These are phyloP conservation scores for Acronicta psi DNA, from an alignment of 2,888 invertebrate genomes.

Conservation along the genomic window DNA sequence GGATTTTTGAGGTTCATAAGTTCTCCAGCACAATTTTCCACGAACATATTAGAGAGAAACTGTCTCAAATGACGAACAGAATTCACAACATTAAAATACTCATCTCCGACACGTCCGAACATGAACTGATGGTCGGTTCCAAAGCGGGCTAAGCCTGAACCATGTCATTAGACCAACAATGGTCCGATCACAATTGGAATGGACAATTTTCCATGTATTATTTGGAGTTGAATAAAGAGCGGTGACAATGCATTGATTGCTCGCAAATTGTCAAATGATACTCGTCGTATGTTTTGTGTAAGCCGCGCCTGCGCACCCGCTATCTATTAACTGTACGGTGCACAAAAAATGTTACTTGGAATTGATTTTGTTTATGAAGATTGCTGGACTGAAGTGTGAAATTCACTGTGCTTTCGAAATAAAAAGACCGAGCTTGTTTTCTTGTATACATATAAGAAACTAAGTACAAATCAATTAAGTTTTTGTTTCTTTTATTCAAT, in stretches of 20 bases:
- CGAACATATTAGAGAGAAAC: constrained; percentile 29
- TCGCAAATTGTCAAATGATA: constrained; percentile 89
- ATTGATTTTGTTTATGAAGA: constrained; percentile 37
- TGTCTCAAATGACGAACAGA: constrained; percentile 26
- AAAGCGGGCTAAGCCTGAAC: constrained; percentile 80
- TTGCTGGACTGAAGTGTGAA: constrained; percentile 15
- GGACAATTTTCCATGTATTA: constrained; percentile 89
- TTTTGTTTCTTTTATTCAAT: no score
- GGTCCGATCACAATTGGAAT: constrained; percentile 80
- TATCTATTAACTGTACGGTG: constrained; percentile 74
- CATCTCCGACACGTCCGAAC: constrained; percentile 69
- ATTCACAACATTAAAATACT: constrained; percentile 49
- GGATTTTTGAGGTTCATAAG: neutral
- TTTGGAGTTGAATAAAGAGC: constrained; percentile 88
- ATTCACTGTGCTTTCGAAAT: constrained; percentile 11
- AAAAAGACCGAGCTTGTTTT: constrained; percentile 6
- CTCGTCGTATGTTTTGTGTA: constrained; percentile 85
- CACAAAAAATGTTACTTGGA: constrained; percentile 40
- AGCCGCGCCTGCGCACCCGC: constrained; percentile 76
- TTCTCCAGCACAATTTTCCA: constrained; percentile 4
- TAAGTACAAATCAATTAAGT: no score
- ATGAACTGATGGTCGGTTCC: constrained; percentile 80
- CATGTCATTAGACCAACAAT: constrained; percentile 87
- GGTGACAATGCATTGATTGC: constrained; percentile 89
- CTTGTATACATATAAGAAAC: neutral